These are phyloP conservation scores for Pollachius pollachius DNA, from an alignment of 2,113 vertebrate genomes.

Conservation along the genomic window DNA sequence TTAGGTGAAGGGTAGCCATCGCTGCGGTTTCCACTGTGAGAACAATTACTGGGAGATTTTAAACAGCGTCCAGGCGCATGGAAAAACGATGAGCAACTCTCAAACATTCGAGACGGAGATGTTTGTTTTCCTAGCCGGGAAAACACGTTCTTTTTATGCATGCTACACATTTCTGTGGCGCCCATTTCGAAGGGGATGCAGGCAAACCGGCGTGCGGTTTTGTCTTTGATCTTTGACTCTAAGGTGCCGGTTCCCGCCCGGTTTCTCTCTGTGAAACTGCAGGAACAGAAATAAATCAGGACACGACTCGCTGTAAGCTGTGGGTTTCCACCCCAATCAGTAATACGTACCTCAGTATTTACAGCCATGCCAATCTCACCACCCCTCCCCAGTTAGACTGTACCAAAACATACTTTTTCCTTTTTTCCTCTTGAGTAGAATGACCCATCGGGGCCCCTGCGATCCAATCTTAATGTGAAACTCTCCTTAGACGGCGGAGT, in stretches of 20 bases:
- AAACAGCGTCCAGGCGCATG: conserved; percentile 36
- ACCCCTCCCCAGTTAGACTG: conserved; percentile 20
- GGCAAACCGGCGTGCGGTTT: conserved; percentile 59
- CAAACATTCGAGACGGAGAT: conserved; percentile 62
- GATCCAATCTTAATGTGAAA: conserved; percentile 40
- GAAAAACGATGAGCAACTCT: conserved; percentile 48
- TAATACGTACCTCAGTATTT: conserved; percentile 45
- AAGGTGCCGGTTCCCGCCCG: conserved; percentile 52
- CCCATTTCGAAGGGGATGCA: conserved; percentile 45
- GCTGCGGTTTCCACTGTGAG: conserved; percentile 49
- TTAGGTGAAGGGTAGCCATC: conserved; percentile 56
- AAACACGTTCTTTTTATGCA: conserved; percentile 39
- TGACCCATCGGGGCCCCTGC: conserved; percentile 31
- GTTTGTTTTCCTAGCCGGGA: conserved; percentile 65
- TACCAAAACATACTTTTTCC: conserved; percentile 14
- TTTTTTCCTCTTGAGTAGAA: conserved; percentile 2
- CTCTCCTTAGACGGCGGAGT: conserved; percentile 38
- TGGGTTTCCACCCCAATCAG: conserved; percentile 35
- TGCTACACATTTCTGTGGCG: conserved; percentile 67
- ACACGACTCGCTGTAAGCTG: conserved; percentile 40
- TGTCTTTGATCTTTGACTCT: conserved; percentile 53
- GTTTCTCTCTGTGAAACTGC: background rate
- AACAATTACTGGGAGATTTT: conserved; percentile 70
- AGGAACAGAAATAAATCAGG: conserved; percentile 27
- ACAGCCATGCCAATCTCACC: conserved; percentile 29